Evolutionary conservation across 2,888 invertebrate genomes (phyloP).

Genomic region (Pyrochroa serraticornis): DNA sequence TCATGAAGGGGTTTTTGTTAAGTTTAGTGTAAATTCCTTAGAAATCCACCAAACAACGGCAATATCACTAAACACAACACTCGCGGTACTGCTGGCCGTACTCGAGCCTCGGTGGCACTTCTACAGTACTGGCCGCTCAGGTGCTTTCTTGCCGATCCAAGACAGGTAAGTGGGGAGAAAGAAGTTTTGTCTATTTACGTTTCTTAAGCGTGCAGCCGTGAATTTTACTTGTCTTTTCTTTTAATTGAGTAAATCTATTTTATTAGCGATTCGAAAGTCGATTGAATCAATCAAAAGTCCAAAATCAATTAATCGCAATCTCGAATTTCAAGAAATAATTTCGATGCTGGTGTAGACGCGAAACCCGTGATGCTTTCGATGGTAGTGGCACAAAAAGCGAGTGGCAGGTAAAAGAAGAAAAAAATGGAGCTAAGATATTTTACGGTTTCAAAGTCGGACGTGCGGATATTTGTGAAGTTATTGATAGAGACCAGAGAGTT

Average conservation of each 20-base stretch:
- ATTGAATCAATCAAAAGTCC: neutral
- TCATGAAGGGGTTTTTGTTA: slow-evolving; percentile 14
- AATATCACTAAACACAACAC: slow-evolving; percentile 25
- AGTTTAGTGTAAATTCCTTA: slow-evolving; percentile 2
- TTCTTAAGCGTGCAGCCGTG: slow-evolving; percentile 5
- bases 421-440: slow-evolving; percentile 14
- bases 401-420: slow-evolving; percentile 14
- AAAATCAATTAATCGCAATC: neutral
- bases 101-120: slow-evolving; percentile 31
- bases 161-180: slow-evolving; percentile 53
- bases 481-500: neutral
- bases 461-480: slow-evolving; percentile 4
- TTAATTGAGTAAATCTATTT: neutral
- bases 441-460: slow-evolving; percentile 5
- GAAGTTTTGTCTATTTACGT: slow-evolving; percentile 51
- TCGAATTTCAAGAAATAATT: slow-evolving; percentile 1
- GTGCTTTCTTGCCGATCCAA: slow-evolving; percentile 40
- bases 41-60: slow-evolving; percentile 21
- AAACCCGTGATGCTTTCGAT: slow-evolving; percentile 13
- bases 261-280: neutral
- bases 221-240: slow-evolving; percentile 15
- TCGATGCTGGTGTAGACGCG: slow-evolving; percentile 19
- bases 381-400: slow-evolving; percentile 5
- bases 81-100: slow-evolving; percentile 27
- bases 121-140: slow-evolving; percentile 42